Conservation (phyloP, 2,113 vertebrate genomes). For the Orcinus orca region DNA sequence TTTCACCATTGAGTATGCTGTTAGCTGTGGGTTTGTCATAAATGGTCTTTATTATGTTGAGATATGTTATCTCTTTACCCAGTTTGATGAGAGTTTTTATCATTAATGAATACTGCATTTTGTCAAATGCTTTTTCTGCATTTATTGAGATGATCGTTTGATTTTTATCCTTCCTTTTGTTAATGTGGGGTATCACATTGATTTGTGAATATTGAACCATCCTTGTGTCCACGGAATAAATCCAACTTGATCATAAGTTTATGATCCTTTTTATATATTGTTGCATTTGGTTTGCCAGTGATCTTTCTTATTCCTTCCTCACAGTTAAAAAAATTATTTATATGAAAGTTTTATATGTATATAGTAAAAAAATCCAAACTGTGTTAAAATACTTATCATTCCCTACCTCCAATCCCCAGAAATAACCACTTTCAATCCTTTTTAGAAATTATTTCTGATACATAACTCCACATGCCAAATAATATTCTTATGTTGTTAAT, state of each 20-base stretch:
- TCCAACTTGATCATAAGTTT: background rate
- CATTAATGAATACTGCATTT: background rate
- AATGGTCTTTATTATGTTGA: background rate
- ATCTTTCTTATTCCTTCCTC: background rate
- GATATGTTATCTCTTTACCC: background rate
- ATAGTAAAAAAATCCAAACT: background rate
- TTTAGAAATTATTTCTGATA: background rate
- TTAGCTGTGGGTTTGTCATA: background rate
- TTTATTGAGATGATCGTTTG: background rate
- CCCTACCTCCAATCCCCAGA: background rate
- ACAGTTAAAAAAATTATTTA: background rate
- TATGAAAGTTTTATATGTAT: background rate
- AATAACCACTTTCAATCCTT: background rate
- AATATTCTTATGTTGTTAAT: background rate
- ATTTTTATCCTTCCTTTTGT: background rate
- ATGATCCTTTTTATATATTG: background rate
- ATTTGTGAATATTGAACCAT: background rate
- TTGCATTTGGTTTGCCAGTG: background rate
- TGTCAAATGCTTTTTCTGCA: background rate
- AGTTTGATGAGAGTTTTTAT: background rate
- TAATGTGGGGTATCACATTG: background rate
- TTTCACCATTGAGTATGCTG: background rate
- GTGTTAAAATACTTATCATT: background rate
- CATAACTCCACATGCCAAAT: background rate
- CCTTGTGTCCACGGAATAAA: background rate